Evolutionary conservation across 2,113 vertebrate species (phyloP).

Genomic region (Erpornis zantholeuca): DNA sequence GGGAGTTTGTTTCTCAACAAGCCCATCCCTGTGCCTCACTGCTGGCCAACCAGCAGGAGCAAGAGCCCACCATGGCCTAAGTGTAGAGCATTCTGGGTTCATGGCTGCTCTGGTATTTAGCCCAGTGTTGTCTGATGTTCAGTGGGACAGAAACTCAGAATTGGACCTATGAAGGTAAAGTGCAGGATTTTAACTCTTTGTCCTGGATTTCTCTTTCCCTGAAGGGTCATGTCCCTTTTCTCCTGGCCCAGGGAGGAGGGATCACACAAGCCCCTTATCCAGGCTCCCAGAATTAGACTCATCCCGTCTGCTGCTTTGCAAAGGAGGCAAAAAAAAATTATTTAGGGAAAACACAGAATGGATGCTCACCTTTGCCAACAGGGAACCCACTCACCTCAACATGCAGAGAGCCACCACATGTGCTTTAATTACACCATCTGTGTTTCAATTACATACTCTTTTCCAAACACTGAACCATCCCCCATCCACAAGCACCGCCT

Average conservation of each 20-base stretch:
- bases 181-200: neutral
- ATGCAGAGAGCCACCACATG: fast-evolving
- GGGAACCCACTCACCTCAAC: neutral
- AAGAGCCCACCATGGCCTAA: neutral
- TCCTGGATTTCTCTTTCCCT: neutral
- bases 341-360: neutral
- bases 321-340: neutral
- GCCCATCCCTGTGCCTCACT: neutral
- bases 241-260: neutral
- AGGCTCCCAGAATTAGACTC: fast-evolving
- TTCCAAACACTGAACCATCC: neutral
- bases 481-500: fast-evolving
- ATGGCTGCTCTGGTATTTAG: neutral
- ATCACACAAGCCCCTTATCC: neutral
- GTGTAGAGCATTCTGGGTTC: neutral
- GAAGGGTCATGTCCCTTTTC: neutral
- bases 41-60: fast-evolving
- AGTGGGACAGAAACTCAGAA: neutral
- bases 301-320: neutral
- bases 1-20: neutral
- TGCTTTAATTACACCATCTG: neutral
- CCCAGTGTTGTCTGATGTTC: neutral
- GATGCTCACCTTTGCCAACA: no score
- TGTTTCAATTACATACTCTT: neutral
- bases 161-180: neutral